phyloP scores from a whole-genome alignment of 2,113 vertebrate species.

The Etheostoma spectabile region DNA sequence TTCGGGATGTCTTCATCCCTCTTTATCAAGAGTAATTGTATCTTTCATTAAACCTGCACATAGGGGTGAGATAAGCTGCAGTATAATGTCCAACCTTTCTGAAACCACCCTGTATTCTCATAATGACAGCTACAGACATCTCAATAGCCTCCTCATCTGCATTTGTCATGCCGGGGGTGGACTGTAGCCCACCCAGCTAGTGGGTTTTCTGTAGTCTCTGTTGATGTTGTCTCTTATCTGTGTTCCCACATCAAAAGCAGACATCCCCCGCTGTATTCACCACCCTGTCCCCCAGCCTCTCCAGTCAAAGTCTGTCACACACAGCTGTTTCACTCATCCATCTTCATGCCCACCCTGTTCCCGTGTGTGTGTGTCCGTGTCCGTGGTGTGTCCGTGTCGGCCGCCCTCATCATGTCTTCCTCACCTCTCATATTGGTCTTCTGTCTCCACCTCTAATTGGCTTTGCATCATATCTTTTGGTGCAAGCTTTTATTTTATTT shows the following conservation, averaged over 20 bases:
- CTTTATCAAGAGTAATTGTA: background rate
- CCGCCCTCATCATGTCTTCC: too few species aligned
- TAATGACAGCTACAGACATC: conserved; percentile 21
- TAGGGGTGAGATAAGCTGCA: conserved; percentile 23
- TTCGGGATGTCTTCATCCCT: background rate
- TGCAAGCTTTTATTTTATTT: too few species aligned
- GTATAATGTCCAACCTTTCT: conserved; percentile 5
- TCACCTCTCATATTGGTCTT: too few species aligned
- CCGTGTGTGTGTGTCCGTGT: too few species aligned
- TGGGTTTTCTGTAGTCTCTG: conserved; percentile 39
- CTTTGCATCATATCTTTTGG: too few species aligned
- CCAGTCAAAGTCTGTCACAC: conserved; percentile 63
- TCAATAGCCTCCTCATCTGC: conserved; percentile 47
- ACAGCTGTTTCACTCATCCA: conserved; percentile 65
- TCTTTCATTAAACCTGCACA: conserved; percentile 30
- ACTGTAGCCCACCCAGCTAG: conserved; percentile 26
- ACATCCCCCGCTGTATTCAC: conserved; percentile 10
- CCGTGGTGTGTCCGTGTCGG: too few species aligned
- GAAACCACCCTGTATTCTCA: conserved; percentile 5
- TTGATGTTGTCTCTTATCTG: conserved; percentile 65
- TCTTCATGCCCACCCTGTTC: conserved; percentile 37
- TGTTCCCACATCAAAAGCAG: conserved; percentile 68
- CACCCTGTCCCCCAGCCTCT: conserved; percentile 11
- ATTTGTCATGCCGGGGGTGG: conserved; percentile 42
- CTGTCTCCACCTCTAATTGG: too few species aligned